Conservation (phyloP, 2,888 invertebrate species). For the Polia nebulosa region DNA sequence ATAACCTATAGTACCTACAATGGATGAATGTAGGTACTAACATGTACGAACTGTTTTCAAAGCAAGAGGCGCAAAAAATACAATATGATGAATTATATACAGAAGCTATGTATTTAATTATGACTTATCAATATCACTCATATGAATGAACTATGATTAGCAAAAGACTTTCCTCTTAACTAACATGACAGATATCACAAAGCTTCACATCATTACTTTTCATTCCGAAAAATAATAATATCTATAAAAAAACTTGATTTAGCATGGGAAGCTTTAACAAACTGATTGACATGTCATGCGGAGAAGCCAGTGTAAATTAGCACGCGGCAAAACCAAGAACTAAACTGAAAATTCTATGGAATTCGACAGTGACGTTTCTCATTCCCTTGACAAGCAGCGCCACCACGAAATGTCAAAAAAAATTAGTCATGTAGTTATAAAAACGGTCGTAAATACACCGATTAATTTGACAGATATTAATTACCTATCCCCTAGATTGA, state of each 20-base stretch:
- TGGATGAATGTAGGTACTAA: slow-evolving; percentile 14
- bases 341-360: slow-evolving; percentile 6
- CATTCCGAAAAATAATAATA: slow-evolving; percentile 23
- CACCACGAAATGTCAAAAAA: neutral
- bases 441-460: slow-evolving; percentile 39
- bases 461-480: slow-evolving; percentile 61
- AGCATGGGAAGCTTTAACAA: slow-evolving; percentile 7
- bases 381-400: slow-evolving; percentile 7
- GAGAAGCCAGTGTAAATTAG: neutral
- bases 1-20: slow-evolving; percentile 1
- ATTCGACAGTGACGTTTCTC: slow-evolving; percentile 18
- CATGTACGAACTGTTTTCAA: neutral
- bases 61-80: slow-evolving; percentile 31
- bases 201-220: slow-evolving; percentile 22
- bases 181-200: slow-evolving; percentile 20
- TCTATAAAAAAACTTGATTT: slow-evolving; percentile 20
- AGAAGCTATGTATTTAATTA: slow-evolving; percentile 22
- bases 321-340: slow-evolving; percentile 5
- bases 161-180: slow-evolving; percentile 2
- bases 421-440: neutral
- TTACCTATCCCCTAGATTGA: slow-evolving; percentile 47
- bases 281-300: slow-evolving; percentile 34
- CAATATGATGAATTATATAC: slow-evolving; percentile 31
- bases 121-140: neutral
- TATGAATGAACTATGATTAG: neutral